phyloP scores from a whole-genome alignment of 1,140 invertebrate genomes.

The Heliconius eleuchia region DNA sequence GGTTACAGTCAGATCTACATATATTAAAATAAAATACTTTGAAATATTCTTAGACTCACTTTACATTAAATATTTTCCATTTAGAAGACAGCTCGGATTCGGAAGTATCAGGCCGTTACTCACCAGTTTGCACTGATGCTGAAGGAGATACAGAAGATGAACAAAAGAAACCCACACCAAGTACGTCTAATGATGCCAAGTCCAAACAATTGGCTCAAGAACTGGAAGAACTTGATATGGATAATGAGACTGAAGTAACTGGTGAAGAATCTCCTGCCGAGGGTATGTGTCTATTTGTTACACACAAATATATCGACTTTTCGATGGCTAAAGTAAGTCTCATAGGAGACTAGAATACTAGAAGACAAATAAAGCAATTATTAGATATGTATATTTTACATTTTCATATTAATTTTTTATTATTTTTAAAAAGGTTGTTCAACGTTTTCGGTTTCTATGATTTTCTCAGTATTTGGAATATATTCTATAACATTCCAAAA shows the following conservation, averaged over 20 bases:
- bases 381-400: no score
- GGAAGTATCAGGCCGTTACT: conserved; percentile 77
- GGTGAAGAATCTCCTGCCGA: conserved; percentile 55
- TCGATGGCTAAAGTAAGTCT: neutral
- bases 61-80: no score
- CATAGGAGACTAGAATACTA: no score
- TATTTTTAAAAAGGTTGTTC: no score
- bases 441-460: no score
- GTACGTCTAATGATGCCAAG: conserved; percentile 43
- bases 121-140: conserved; percentile 81
- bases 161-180: conserved; percentile 30
- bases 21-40: no score
- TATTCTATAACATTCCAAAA: no score
- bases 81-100: conserved; percentile 75
- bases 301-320: neutral
- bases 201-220: conserved; percentile 65
- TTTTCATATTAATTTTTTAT: no score
- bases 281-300: conserved; percentile 37
- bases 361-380: no score
- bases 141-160: conserved; percentile 64
- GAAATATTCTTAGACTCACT: no score
- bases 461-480: no score
- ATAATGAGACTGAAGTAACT: conserved; percentile 49
- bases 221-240: conserved; percentile 71
- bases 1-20: no score